Conservation (phyloP, 2,113 vertebrate genomes). For the Hoplias malabaricus region DNA sequence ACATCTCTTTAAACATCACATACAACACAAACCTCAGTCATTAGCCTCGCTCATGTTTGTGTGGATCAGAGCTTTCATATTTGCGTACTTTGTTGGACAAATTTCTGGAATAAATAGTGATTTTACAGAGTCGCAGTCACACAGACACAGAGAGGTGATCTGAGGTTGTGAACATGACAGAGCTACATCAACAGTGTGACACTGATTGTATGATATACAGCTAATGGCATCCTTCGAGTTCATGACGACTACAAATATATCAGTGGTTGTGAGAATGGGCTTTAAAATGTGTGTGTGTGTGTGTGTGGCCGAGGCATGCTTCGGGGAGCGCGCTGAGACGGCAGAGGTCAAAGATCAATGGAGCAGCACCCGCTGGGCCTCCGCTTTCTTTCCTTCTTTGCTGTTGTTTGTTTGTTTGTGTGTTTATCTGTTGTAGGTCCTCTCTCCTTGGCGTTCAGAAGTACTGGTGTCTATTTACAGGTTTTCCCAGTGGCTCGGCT, state of each 20-base stretch:
- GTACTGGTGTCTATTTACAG: slow-evolving; percentile 23
- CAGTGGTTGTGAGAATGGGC: not conserved
- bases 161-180: not conserved
- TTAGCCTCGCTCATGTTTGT: too few species aligned
- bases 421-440: not conserved
- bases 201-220: not conserved
- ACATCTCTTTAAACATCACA: too few species aligned
- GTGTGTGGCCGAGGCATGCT: slow-evolving; percentile 36
- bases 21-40: too few species aligned
- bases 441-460: slow-evolving; percentile 28
- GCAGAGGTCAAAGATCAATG: slow-evolving; percentile 32
- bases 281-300: slow-evolving; percentile 6
- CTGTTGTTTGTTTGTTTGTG: not conserved
- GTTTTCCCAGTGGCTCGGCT: slow-evolving; percentile 8
- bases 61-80: too few species aligned
- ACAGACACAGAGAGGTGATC: not conserved
- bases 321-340: slow-evolving; percentile 24
- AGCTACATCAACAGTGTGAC: not conserved
- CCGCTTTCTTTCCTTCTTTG: not conserved
- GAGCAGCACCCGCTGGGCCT: not conserved
- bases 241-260: not conserved
- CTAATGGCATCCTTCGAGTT: not conserved
- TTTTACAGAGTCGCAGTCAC: too few species aligned
- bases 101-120: too few species aligned
- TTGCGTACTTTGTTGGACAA: too few species aligned